Evolutionary conservation across 2,797 vertebrate genomes (phyloP).

Genomic region (Pseudotriccus pelzelni): DNA sequence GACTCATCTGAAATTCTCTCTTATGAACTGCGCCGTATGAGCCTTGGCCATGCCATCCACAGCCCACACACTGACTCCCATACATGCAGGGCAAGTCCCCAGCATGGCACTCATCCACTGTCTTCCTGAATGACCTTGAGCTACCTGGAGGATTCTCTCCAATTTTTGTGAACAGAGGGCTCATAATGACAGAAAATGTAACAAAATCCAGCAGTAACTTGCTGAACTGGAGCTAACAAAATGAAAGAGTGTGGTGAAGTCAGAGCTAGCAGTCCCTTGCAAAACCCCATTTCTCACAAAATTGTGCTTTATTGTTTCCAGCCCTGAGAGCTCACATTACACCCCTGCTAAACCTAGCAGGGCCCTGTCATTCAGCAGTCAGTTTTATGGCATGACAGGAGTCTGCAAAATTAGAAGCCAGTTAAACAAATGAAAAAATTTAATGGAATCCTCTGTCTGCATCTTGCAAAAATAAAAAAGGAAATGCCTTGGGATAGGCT

Average conservation of each 20-base stretch:
- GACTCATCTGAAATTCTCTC: neutral
- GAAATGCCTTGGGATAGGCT: conserved; percentile 1
- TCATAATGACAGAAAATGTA: neutral
- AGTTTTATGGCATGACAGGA: neutral
- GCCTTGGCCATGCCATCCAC: fast-evolving
- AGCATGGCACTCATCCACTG: fast-evolving
- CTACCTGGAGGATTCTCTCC: neutral
- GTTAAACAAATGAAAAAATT: conserved; percentile 27
- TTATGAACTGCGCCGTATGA: neutral
- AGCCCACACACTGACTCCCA: neutral
- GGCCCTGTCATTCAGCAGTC: conserved; percentile 40
- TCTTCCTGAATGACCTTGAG: neutral
- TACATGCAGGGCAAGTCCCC: neutral
- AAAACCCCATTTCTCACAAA: conserved; percentile 53
- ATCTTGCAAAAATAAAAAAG: neutral
- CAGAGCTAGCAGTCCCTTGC: neutral
- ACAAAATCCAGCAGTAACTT: neutral
- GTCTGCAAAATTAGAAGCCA: conserved; percentile 17
- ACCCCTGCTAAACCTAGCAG: neutral
- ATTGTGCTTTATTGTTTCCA: conserved; percentile 67
- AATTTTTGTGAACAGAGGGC: neutral
- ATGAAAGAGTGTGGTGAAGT: neutral
- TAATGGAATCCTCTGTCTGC: neutral
- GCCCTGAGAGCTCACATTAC: conserved; percentile 40
- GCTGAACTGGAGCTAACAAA: neutral